Evolutionary conservation across 2,888 invertebrate species (phyloP).

Genomic region (Xanthorhoe spadicearia): DNA sequence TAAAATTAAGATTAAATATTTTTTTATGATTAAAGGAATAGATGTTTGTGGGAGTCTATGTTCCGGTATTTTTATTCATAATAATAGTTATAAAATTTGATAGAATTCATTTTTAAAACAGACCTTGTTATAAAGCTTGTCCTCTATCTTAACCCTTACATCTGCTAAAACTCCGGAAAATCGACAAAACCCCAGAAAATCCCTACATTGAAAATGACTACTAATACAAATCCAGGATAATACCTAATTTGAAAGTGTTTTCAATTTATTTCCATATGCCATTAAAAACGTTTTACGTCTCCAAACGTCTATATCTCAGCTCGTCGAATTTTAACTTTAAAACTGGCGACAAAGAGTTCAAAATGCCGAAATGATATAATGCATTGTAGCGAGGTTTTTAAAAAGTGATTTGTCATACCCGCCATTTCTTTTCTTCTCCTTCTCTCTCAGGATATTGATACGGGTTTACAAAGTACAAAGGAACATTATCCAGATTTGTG

Average conservation of each 20-base stretch:
- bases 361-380: constrained; percentile 13
- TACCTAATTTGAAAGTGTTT: constrained; percentile 25
- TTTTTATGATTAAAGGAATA: too few relatives aligned
- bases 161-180: not conserved
- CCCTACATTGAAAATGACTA: constrained; percentile 1
- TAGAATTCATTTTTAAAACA: too few relatives aligned
- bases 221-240: constrained; percentile 21
- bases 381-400: constrained; percentile 34
- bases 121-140: too few relatives aligned
- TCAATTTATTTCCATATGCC: constrained; percentile 16
- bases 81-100: too few relatives aligned
- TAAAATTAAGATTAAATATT: too few relatives aligned
- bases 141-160: not conserved
- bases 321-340: constrained; percentile 16
- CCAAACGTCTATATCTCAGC: not conserved
- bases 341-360: not conserved
- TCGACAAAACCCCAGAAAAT: not conserved
- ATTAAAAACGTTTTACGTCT: constrained; percentile 13
- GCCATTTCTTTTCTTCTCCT: too few relatives aligned
- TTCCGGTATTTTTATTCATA: too few relatives aligned
- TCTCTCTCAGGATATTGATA: constrained; percentile 39
- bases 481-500: constrained; percentile 29
- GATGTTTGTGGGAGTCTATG: too few relatives aligned
- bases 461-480: constrained; percentile 31
- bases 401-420: constrained; percentile 42